Base-by-base conservation (phyloP, 2,888 invertebrate species). In the Lasioglossum oenotherae region DNA sequence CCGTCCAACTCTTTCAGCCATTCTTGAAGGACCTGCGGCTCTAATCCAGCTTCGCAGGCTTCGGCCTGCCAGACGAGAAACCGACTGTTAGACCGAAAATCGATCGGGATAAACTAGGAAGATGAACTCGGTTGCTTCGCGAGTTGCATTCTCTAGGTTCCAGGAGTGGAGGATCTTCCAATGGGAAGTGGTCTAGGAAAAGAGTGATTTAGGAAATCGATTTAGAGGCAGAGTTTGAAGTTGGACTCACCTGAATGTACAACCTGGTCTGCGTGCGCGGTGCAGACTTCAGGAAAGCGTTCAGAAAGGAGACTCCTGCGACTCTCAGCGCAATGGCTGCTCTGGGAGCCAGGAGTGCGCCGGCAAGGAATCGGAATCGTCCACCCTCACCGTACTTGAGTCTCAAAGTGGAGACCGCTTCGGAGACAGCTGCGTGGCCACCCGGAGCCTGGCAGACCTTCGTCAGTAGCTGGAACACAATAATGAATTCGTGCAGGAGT, bases 351-450 rank as follows among this genome's bases (percentile, higher is more conserved):
- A 97, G 97, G 83, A 99, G 96, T 96, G 98, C 98, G 2, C 98
- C 98, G 12, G 98, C 97, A 0, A 99, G 96, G 93, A 99, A 97
- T 85, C 99, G 96, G 95, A 99, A 99, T 93, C 99, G 97, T 10
- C 99, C 98, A 0, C 99, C 98, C 94, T 99, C 99, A 5, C 98
- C 98, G 94, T 98, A 98, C 84, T 98, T 96, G 10, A 99, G 96
- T 60, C 99, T 96, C 78, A 99, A 96, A 0, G 98, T 98, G 0
- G 98, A 98, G 89, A 99, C 96, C 0, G 99, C 98, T 95, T 99
- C 99, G 0, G 98, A 98, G 27, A 99, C 98, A 87, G 98, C 97
- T 64, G 97, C 96, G 95, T 98, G 98, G 0, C 98, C 99, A 80
- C 96, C 97, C 14, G 97, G 96, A 23, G 97, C 96, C 91, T 98